Evolutionary conservation across 2,113 vertebrate species (phyloP), one percentile per base, ranked within the genome.

Genomic region (Macrotis lagotis): DNA sequence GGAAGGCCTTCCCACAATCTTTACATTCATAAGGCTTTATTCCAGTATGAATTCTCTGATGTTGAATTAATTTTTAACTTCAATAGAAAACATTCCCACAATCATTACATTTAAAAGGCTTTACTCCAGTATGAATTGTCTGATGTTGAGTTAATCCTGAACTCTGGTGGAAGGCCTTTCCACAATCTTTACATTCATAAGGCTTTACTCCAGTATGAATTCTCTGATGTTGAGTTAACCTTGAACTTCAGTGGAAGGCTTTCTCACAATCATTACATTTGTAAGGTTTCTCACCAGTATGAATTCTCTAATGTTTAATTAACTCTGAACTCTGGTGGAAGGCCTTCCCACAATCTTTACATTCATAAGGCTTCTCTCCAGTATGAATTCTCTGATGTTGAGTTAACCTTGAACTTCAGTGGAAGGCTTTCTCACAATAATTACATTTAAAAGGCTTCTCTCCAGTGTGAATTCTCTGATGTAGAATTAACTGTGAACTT

Each of bases 311-410:
- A 95, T 98, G 98, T 44, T 98, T 96, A 51, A 97, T 97, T 16
- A 98, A 97, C 24, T 97, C 97, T 0, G 98, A 97, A n/a, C 96
- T 96, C 89, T 97, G 97, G 94, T 96, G 96, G 93, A 98, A 98
- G 90, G 96, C 95, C 91, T 98, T 98, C 31, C 97, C 97, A 47
- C 98, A 98, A 47, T 97, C 91, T 0, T 51, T 51, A 90, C 98
- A 98, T 9, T 94, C 51, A n/a, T n/a, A n/a, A n/a, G n/a, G n/a
- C n/a, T n/a, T n/a, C n/a, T n/a, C n/a, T n/a, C n/a, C n/a, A n/a
- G n/a, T 97, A 66, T 98, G 98, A 88, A 97, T 98, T 55, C 96
- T 92, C 50, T 97, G 91, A 2, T 98, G 98, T 66, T 97, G 96
- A 24, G 93, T 44, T 0, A 98, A 97, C 48, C 98, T 97, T 28